Evolutionary conservation across 2,113 vertebrate species (phyloP).

Genomic region (Clarias gariepinus): DNA sequence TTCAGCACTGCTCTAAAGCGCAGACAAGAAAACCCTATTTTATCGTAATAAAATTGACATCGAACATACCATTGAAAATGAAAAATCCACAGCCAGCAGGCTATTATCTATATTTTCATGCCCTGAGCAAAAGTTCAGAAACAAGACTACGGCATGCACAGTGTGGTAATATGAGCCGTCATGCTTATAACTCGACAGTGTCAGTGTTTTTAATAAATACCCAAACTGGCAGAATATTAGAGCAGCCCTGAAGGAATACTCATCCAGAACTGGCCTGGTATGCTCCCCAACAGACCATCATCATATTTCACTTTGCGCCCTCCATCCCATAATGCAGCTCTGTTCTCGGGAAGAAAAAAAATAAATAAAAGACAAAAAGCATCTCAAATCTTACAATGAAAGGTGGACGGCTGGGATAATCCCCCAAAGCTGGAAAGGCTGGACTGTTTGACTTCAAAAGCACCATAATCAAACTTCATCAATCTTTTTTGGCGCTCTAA

Average conservation of each 20-base stretch:
- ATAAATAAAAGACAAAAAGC: not conserved
- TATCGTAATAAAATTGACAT: constrained; percentile 21
- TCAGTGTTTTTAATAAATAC: constrained; percentile 47
- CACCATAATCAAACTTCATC: constrained; percentile 28
- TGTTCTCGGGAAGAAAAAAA: not conserved
- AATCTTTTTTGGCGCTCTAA: constrained; percentile 22
- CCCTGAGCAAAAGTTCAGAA: constrained; percentile 35
- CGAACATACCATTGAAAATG: constrained; percentile 27
- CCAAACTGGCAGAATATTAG: constrained; percentile 33
- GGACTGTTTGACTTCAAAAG: constrained; percentile 15
- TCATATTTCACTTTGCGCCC: constrained; percentile 46
- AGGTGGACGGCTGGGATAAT: not conserved
- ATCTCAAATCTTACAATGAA: not conserved
- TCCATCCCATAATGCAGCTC: not conserved
- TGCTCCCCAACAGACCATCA: constrained; percentile 38
- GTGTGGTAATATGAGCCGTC: constrained; percentile 39
- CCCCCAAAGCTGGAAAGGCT: not conserved
- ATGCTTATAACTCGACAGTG: constrained; percentile 45
- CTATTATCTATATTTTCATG: constrained; percentile 38
- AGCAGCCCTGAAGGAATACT: constrained; percentile 43
- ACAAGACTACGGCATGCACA: constrained; percentile 5
- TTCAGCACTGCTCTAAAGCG: constrained; percentile 1
- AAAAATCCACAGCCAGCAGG: constrained; percentile 24
- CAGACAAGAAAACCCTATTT: constrained; percentile 20
- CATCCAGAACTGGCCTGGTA: constrained; percentile 40